phyloP scores from a whole-genome alignment of 2,113 vertebrate genomes.

The Rynchops niger region DNA sequence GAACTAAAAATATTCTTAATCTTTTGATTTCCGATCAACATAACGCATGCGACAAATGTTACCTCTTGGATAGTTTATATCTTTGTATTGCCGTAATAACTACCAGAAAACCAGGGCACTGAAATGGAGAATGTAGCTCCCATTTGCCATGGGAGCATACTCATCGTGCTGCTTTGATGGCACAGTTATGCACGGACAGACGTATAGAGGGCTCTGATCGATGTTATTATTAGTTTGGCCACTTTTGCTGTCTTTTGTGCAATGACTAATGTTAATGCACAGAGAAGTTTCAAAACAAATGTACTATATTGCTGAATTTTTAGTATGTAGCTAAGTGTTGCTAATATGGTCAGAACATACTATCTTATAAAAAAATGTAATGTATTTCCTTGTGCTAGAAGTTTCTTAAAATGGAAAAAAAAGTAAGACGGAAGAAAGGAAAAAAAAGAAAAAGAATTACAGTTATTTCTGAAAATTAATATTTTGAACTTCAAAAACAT shows the following conservation, averaged over 20 bases:
- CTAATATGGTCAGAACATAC: background rate
- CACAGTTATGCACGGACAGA: background rate
- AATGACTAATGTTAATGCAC: background rate
- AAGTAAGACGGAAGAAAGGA: background rate
- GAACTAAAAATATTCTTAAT: background rate
- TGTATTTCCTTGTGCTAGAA: background rate
- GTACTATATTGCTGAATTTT: background rate
- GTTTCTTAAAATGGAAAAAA: background rate
- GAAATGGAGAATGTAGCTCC: background rate
- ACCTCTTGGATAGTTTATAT: background rate
- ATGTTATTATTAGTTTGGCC: background rate
- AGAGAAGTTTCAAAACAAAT: background rate
- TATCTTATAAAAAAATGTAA: background rate
- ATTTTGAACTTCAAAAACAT: background rate
- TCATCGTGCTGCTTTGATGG: background rate
- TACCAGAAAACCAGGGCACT: background rate
- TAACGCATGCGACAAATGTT: background rate
- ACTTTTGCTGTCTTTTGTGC: background rate
- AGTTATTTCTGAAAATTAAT: background rate
- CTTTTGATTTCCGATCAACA: background rate
- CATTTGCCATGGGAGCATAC: background rate
- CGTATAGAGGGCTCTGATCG: background rate
- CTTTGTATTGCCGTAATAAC: background rate
- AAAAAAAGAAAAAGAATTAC: background rate
- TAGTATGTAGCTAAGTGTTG: background rate